Evolutionary conservation across 2,113 vertebrate species (phyloP).

Genomic region (Oreochromis niloticus): DNA sequence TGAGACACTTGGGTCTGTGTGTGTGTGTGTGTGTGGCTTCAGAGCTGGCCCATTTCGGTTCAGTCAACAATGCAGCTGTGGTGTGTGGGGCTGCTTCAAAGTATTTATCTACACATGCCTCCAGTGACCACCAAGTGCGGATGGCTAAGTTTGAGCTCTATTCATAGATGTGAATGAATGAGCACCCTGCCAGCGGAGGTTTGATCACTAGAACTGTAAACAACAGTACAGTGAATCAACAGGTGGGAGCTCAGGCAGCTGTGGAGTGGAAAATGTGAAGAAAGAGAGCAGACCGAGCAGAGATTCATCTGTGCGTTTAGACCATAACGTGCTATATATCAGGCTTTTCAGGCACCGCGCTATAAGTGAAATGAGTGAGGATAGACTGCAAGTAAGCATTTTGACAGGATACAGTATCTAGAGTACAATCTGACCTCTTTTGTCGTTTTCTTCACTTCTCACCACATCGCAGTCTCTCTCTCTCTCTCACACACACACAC

Average conservation of each 20-base stretch:
- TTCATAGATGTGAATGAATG: slow-evolving; percentile 74
- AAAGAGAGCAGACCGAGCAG: not conserved
- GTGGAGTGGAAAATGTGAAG: not conserved
- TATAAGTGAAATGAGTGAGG: not conserved
- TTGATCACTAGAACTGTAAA: slow-evolving; percentile 59
- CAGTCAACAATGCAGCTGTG: slow-evolving; percentile 68
- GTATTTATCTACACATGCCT: slow-evolving; percentile 70
- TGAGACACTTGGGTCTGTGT: not conserved
- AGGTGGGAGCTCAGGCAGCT: slow-evolving; percentile 52
- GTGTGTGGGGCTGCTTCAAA: slow-evolving; percentile 63
- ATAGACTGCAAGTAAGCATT: slow-evolving; percentile 33
- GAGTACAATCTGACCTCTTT: slow-evolving; percentile 61
- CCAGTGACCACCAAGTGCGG: slow-evolving; percentile 66
- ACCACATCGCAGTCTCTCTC: slow-evolving; percentile 32
- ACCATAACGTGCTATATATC: not conserved
- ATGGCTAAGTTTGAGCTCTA: slow-evolving; percentile 66
- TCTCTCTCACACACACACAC: not conserved
- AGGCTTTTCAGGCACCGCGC: not conserved
- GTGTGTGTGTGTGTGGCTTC: slow-evolving; percentile 26
- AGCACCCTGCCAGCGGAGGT: slow-evolving; percentile 54
- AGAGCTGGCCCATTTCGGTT: slow-evolving; percentile 45
- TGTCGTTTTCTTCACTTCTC: slow-evolving; percentile 17
- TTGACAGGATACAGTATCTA: slow-evolving; percentile 56
- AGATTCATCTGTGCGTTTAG: not conserved
- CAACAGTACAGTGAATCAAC: slow-evolving; percentile 65